Base-by-base conservation (phyloP, 2,113 vertebrate species). In the Zapus hudsonius region DNA sequence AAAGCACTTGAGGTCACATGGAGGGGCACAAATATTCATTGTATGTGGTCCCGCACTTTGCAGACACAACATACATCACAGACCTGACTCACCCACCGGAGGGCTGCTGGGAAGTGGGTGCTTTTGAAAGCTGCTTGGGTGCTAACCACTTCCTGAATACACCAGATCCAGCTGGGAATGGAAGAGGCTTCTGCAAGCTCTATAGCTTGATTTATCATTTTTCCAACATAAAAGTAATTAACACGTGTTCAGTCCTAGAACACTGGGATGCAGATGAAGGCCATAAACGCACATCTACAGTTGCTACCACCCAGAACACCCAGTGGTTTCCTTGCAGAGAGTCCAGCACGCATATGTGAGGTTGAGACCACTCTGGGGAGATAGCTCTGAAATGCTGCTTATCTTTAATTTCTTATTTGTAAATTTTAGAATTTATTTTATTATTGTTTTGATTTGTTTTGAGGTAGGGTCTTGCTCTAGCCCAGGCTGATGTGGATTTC, bases 181-280 rank as follows among this genome's bases (percentile, higher is more conserved):
- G 13, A 82, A 90, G 85, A 75, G 4, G 38, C 59, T 63, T 31
- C 64, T 1, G 1, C 12, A 33, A 92, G 47, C 33, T 13, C 83
- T 3, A 23, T 5, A 4, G 67, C 29, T 40, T 38, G 80, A 93
- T 72, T 88, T 38, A 79, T 84, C 86, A 57, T 72, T 85, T 90
- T 76, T 80, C 44, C 52, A 59, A 40, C 76, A 57, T 36, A 40
- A 88, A 90, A 82, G 36, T 92, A 81, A 89, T 85, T 89, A 87
- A 85, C 29, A 12, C 29, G 42, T 67, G 40, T 36, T 89, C 67
- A 47, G n/a, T 81, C 76, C 40, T 11, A 55, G 69, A 92, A 33
- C 89, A 75, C 33, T 64, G 19, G 79, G 74, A 70, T 83, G 76
- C 42, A 64, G 16, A 66, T 15, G 63, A 91, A 86, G 74, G 81